Evolutionary conservation across 2,797 vertebrate species (phyloP).

Genomic region (Halcyon chelicuti): DNA sequence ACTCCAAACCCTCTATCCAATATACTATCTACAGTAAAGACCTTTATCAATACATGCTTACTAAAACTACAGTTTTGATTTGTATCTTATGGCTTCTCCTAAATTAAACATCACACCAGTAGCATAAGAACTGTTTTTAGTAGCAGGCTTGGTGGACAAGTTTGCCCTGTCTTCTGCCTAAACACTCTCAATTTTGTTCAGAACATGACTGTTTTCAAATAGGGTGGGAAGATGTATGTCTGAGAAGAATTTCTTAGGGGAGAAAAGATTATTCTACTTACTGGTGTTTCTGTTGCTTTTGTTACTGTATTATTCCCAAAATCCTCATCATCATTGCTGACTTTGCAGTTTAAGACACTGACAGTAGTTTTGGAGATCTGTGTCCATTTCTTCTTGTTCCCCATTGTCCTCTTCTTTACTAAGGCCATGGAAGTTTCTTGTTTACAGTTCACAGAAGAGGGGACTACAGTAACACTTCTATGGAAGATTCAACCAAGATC

Average conservation of each 20-base stretch:
- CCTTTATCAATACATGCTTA: background rate
- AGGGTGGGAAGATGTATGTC: background rate
- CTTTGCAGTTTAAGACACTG: background rate
- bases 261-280: slow-evolving; percentile 34
- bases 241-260: background rate
- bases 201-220: background rate
- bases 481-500: background rate
- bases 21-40: background rate
- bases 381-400: background rate
- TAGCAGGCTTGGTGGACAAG: background rate
- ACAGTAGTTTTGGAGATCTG: background rate
- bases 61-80: background rate
- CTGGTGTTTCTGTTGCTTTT: background rate
- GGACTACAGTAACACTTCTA: background rate
- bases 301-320: background rate
- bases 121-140: background rate
- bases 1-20: background rate
- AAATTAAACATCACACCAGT: background rate
- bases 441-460: background rate
- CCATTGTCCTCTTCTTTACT: background rate
- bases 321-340: background rate
- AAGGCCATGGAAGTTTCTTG: background rate
- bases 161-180: background rate
- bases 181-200: background rate
- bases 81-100: background rate